These are phyloP conservation scores for Palythoa grandiflora DNA, from an alignment of 92 coral and sea anemone genomes.

Conservation along the genomic window DNA sequence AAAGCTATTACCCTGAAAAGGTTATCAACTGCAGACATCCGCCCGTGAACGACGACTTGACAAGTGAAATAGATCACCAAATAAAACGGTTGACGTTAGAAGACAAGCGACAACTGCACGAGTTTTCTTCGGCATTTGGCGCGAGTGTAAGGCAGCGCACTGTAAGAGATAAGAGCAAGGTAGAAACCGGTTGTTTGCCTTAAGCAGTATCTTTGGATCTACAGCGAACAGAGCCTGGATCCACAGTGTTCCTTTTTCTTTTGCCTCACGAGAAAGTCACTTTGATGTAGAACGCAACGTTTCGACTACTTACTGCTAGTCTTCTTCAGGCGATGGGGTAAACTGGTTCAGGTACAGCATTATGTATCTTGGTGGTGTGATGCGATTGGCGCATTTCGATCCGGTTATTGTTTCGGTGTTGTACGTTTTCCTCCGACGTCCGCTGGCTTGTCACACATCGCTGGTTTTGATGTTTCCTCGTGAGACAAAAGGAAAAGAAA, in stretches of 20 bases:
- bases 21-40: conserved; percentile 34
- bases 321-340: too few species aligned
- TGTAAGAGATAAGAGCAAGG: conserved; percentile 63
- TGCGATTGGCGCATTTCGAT: too few species aligned
- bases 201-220: conserved; percentile 53
- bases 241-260: neutral
- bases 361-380: too few species aligned
- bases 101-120: conserved; percentile 51
- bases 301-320: too few species aligned
- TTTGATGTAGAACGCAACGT: too few species aligned
- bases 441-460: too few species aligned
- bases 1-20: conserved; percentile 60
- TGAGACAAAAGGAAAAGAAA: too few species aligned
- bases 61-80: neutral
- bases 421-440: too few species aligned
- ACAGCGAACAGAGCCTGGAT: conserved; percentile 56
- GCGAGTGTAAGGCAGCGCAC: conserved; percentile 65
- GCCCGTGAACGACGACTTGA: conserved; percentile 39
- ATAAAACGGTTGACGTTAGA: conserved; percentile 45
- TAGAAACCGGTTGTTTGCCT: conserved; percentile 62
- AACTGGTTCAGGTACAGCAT: too few species aligned
- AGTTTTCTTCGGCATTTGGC: conserved; percentile 50
- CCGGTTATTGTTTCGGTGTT: too few species aligned
- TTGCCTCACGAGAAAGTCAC: too few species aligned
- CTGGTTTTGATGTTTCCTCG: too few species aligned